Conservation (phyloP, 1,140 invertebrate species). For the Phortica variegata region DNA sequence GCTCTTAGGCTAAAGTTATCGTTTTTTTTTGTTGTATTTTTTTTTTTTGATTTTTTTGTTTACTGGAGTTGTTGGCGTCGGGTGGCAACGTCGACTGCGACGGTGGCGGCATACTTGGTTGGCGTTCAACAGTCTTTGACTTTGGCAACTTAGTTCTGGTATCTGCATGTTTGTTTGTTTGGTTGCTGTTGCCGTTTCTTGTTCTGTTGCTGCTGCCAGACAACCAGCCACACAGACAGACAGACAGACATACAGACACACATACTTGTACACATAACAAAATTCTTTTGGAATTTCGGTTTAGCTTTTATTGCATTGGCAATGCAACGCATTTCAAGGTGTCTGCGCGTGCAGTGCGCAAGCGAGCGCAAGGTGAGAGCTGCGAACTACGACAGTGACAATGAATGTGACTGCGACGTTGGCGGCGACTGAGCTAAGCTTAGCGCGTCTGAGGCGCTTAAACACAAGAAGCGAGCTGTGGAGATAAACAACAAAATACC, state of each 20-base stretch:
- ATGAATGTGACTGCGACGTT: not conserved
- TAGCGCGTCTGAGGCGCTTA: slow-evolving; percentile 10
- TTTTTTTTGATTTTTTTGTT: no score
- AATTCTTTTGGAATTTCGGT: slow-evolving; percentile 50
- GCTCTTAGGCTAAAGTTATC: slow-evolving; percentile 24
- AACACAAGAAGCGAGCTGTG: not conserved
- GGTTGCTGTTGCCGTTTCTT: slow-evolving; percentile 9
- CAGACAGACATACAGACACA: slow-evolving; percentile 27
- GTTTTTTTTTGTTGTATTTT: no score
- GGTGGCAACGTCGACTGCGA: slow-evolving; percentile 1
- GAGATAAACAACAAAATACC: not conserved
- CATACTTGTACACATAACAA: slow-evolving; percentile 50
- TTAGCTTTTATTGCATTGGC: slow-evolving; percentile 32
- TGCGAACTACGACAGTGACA: no score
- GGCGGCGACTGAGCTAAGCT: not conserved
- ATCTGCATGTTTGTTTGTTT: slow-evolving; percentile 35
- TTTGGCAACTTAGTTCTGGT: slow-evolving; percentile 20
- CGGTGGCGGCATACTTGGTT: slow-evolving; percentile 4
- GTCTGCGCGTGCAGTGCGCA: slow-evolving; percentile 17
- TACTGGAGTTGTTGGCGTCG: slow-evolving; percentile 11
- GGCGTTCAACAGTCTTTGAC: slow-evolving; percentile 37
- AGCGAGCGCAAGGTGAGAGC: not conserved
- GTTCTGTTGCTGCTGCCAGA: slow-evolving; percentile 16
- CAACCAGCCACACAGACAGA: no score
- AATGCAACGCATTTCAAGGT: slow-evolving; percentile 32